Base-by-base conservation (phyloP, 2,113 vertebrate genomes). In the Catharus minimus region DNA sequence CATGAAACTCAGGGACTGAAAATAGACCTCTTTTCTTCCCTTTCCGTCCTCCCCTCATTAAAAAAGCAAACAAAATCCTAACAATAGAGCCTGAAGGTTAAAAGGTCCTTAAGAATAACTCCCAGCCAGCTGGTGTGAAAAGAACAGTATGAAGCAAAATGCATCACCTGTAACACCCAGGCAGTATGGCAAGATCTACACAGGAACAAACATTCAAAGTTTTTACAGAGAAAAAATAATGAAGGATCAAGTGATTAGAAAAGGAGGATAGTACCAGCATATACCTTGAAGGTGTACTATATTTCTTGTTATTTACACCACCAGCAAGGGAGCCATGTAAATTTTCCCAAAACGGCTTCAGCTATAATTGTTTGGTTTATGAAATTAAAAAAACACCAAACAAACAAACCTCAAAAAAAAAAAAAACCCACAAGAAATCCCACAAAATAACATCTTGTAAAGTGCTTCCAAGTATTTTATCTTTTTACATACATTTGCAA, bases 41-140 rank as follows among this genome's bases (percentile, higher is more conserved):
- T 64, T 93, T 88, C 82, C 82, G 75, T 79, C 50, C 46, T 88
- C 80, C 32, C 33, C 14, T 43, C 62, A 79, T 50, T 76, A 47
- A 79, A 93, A 94, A 81, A 57, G 38, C 61, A 81, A 90, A 72
- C 43, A 86, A 95, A 94, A 72, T 41, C 49, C 61, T 53, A 86
- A 95, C 69, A 90, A 92, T 24, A 86, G 50, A 84, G 28, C 41
- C 62, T 73, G 66, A 87, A 93, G 50, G 57, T 84, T 92, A 64
- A 72, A 95, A 43, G 67, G 55, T n/a, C 43, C 58, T 90, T 68
- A 65, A 1, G 2, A 93, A 68, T 4, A 90, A 39, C 44, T 41
- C 44, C 49, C 53, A 74, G 83, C 26, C 77, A 84, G 65, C 76
- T 79, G 61, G 26, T 36, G 32, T 67, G 24, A 77, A n/a, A 58